Evolutionary conservation across 2,797 vertebrate genomes (phyloP), one percentile per base, ranked within the genome.

Genomic region (Acropternis orthonyx): DNA sequence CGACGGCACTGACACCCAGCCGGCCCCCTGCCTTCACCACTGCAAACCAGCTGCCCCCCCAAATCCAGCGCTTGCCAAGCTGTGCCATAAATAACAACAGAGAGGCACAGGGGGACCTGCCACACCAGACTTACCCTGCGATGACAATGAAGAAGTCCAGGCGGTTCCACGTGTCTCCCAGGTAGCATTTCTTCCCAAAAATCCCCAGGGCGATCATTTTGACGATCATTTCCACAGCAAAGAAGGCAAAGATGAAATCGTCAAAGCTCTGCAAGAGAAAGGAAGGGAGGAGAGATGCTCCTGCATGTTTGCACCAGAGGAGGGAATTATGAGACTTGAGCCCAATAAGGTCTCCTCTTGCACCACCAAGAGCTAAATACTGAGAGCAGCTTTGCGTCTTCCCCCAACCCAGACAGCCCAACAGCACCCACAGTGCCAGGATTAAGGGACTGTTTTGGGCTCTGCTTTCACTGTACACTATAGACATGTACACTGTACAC

Each of bases 171-270:
- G 99, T 99, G 97, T 99, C 99, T 96, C 99, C 99, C 85, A 99
- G 98, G 98, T 99, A 99, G 97, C 99, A 99, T 93, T 99, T 99
- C 98, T 99, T 99, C 87, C 99, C 99, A 82, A 99, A 99, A 96
- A 99, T 99, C 88, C 99, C 99, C 97, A 99, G 97, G 3, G 99
- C 99, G 9, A 99, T 98, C 99, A 99, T 99, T 98, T 99, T 99
- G 94, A 99, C 98, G 22, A 99, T 98, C 99, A 99, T 99, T 98
- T 99, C 99, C 97, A 99, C 98, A 0, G 99, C 99, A 39, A 99
- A 99, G 98, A 99, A 99, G 54, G 99, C 99, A 97, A 99, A 99
- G 98, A 99, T 99, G 98, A 99, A 99, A 98, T 99, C 98, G 26
- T 99, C 99, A 22, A 99, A 99, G 89, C 98, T 98, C 99, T 99